phyloP scores from a whole-genome alignment of 2,797 vertebrate genomes.

The Poliocrania exsul region DNA sequence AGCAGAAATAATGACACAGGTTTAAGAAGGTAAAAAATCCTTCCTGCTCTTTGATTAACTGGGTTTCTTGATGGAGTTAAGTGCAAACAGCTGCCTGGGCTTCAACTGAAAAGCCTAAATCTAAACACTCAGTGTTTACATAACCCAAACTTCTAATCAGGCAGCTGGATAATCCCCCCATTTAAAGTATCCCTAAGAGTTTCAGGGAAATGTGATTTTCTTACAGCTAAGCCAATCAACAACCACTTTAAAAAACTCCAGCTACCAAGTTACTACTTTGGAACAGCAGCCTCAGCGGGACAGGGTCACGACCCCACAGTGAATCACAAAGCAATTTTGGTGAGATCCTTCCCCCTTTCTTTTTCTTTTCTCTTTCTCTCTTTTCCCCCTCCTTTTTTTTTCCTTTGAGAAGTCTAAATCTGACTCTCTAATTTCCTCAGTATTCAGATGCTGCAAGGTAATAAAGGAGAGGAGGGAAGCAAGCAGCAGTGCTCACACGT shows the following conservation, averaged over 20 bases:
- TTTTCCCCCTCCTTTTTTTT: neutral
- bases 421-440: conserved; percentile 61
- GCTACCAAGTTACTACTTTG: conserved; percentile 54
- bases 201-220: conserved; percentile 79
- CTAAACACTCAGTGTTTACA: conserved; percentile 83
- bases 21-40: conserved; percentile 77
- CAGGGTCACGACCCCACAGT: conserved; percentile 30
- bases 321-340: conserved; percentile 68
- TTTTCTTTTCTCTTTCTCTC: neutral
- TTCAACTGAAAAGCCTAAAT: conserved; percentile 81
- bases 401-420: conserved; percentile 6
- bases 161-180: conserved; percentile 80
- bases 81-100: conserved; percentile 82
- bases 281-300: conserved; percentile 47
- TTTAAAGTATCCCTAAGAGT: conserved; percentile 81
- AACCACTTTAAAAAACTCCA: conserved; percentile 69
- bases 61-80: conserved; percentile 79
- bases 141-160: conserved; percentile 84
- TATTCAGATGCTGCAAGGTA: conserved; percentile 21
- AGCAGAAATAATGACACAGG: conserved; percentile 78
- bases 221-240: conserved; percentile 76
- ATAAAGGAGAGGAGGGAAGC: conserved; percentile 20
- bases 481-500: neutral
- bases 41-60: conserved; percentile 82
- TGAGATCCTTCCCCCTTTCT: conserved; percentile 31